Percentiles rank a stretch among this genome's conserved stretches.
phyloP scores from a whole-genome alignment of 2,888 invertebrate species.

The Frankliniella fusca region DNA sequence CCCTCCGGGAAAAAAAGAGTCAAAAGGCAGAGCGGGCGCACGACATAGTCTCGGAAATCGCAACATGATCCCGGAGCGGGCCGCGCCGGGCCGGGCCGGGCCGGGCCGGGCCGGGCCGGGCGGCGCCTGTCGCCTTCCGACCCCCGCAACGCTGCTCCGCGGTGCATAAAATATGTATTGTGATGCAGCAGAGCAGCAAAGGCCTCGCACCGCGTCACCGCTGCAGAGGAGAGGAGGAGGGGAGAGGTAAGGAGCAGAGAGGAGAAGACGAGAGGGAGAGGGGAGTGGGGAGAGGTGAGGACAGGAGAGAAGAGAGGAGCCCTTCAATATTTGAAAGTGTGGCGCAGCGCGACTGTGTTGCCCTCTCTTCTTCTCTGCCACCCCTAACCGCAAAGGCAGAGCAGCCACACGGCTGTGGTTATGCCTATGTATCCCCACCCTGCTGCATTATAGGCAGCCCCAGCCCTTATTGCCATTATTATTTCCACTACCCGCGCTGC shows the following conservation, averaged over 20 bases:
- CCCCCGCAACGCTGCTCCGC: neutral
- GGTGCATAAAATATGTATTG: slow-evolving; percentile 20
- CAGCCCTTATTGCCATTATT: too few species aligned
- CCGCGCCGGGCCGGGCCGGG: neutral
- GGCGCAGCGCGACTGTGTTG: neutral
- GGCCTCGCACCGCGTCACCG: neutral
- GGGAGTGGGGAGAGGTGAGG: too few species aligned
- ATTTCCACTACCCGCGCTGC: too few species aligned
- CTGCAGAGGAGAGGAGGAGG: too few species aligned
- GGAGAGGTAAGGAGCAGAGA: neutral
- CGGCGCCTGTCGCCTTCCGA: neutral
- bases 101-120: neutral
- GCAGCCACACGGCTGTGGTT: too few species aligned
- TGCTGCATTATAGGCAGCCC: too few species aligned
- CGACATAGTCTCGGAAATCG: neutral
- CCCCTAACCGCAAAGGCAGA: too few species aligned
- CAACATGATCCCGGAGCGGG: neutral
- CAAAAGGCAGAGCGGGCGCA: neutral
- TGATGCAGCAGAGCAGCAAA: neutral
- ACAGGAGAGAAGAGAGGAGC: too few species aligned
- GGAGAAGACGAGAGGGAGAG: too few species aligned
- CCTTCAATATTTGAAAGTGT: slow-evolving; percentile 17
- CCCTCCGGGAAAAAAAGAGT: too few species aligned
- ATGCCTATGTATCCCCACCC: too few species aligned
- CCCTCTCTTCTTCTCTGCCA: too few species aligned